Conservation (phyloP, 1,140 invertebrate genomes). For the Yoshiicerus persimilis region DNA sequence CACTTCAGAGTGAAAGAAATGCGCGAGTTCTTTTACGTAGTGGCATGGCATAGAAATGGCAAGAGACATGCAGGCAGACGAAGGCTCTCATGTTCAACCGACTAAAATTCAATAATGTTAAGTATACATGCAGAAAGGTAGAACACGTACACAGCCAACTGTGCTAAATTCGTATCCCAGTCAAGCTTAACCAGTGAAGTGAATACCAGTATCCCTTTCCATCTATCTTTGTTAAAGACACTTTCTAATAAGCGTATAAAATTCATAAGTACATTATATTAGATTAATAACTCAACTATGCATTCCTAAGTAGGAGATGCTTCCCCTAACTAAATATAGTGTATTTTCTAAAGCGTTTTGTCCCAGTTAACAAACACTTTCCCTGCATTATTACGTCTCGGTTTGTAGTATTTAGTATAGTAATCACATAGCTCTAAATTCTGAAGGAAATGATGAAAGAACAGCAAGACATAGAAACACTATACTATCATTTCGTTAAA, state of each 20-base stretch:
- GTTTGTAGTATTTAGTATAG: not conserved
- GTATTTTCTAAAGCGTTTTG: not conserved
- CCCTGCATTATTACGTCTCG: not conserved
- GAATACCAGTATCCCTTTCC: not conserved
- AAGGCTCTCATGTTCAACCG: not conserved
- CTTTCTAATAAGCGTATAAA: not conserved
- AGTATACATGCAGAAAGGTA: not conserved
- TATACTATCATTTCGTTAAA: no score
- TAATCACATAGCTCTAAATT: not conserved
- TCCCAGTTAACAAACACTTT: not conserved
- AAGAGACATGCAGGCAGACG: not conserved
- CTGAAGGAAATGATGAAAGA: no score
- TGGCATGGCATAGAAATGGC: not conserved
- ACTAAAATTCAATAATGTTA: not conserved
- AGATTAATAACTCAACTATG: not conserved
- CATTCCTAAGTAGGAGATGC: not conserved
- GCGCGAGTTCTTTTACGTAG: not conserved
- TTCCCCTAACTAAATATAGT: not conserved
- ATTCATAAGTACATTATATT: not conserved
- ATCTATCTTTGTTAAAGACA: not conserved
- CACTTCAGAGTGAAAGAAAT: not conserved
- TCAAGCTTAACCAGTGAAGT: not conserved
- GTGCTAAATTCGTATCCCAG: not conserved
- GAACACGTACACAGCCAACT: not conserved
- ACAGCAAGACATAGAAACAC: no score